Base-by-base conservation (phyloP, 2,888 invertebrate species). In the Holacanthella duospinosa region DNA sequence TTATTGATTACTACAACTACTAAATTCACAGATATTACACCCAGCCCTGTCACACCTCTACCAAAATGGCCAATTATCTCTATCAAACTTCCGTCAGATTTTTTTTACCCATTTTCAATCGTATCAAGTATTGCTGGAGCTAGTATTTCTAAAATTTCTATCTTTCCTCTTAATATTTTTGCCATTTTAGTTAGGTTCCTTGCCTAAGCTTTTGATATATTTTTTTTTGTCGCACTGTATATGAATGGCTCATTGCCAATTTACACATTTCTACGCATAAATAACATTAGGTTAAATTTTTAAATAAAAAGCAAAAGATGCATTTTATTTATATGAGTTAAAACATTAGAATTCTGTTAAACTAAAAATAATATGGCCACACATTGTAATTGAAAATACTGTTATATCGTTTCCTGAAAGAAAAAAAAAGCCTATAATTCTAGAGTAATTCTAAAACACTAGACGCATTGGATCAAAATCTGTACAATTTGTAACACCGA, bases 31-130 rank as follows among this genome's bases (percentile, higher is more conserved):
- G 83, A 83, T 68, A 77, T 79, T 3, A 81, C 82, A 0, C 75
- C 75, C 44, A 78, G 80, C 1, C 78, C 81, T 0, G 76, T 77
- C 36, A 78, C 78, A 61, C 76, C 78, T 56, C 79, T 80, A 70
- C 84, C 84, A 9, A 82, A 82, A 62, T 81, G 83, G 64, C 86
- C 87, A 24, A 81, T 83, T 65, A 79, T 86, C 63, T 82, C 85
- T 72, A 80, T 86, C 64, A 80, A 82, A 75, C 78, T 88, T 61
- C 87, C 88, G 1, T 80, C 81, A 69, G 85, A 87, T 75, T 88
- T 88, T 75, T 88, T 88, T 76, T 86, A 86, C 74, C 88, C 88
- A 1, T 85, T 85, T 63, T 76, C 78, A 1, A 62, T 64, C 12
- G 54, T 63, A 16, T 29, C 59, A 9, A n/a, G n/a, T n/a, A n/a